A percentile compares a stretch with the other conserved stretches of the same genome.
phyloP scores from a whole-genome alignment of 2,113 vertebrate genomes.

The Dicaeum eximium region DNA sequence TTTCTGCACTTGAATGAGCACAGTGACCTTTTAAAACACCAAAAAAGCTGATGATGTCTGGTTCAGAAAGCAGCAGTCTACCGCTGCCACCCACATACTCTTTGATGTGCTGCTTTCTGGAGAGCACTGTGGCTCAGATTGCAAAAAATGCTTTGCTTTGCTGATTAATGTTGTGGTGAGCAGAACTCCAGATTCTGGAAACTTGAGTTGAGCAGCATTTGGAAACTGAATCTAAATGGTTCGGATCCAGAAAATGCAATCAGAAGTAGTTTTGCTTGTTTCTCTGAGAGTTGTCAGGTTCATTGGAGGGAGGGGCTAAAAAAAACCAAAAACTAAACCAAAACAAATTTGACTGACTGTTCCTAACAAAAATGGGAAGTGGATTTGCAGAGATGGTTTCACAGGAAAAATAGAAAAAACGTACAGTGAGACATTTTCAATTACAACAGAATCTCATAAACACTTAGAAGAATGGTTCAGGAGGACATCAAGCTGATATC shows the following conservation, averaged over 20 bases:
- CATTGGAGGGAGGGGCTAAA: constrained; percentile 21
- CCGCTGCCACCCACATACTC: neutral
- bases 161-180: constrained; percentile 82
- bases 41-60: neutral
- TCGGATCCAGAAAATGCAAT: constrained; percentile 84
- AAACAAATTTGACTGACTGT: constrained; percentile 75
- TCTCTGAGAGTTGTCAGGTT: constrained; percentile 73
- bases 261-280: constrained; percentile 82
- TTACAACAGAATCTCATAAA: constrained; percentile 84
- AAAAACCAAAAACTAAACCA: neutral
- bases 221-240: constrained; percentile 80
- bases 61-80: neutral
- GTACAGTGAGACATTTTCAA: constrained; percentile 84
- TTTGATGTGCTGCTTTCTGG: neutral
- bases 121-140: neutral
- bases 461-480: constrained; percentile 83
- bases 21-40: neutral
- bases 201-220: constrained; percentile 84
- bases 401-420: constrained; percentile 79
- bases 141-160: neutral
- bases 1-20: neutral
- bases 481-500: neutral
- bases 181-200: constrained; percentile 81
- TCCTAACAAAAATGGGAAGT: constrained; percentile 83
- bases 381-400: constrained; percentile 83